Base-by-base conservation (phyloP, 2,888 invertebrate species). In the Octodonta nipae region DNA sequence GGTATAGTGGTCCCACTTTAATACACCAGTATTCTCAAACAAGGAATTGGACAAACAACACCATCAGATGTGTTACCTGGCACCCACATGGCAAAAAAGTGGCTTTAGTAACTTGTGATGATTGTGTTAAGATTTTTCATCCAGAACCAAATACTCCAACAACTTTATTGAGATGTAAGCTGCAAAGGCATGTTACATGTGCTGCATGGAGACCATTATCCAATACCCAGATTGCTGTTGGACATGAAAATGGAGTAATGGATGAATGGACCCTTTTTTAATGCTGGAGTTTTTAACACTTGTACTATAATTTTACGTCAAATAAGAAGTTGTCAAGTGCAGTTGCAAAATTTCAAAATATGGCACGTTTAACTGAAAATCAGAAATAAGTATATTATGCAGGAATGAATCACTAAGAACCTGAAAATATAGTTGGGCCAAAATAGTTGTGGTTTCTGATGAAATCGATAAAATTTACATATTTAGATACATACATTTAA, bases 21-120 rank as follows among this genome's bases (percentile, higher is more conserved):
- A 65, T 70, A 36, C 54, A 58, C 2, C 56, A 64, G 32, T 61
- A 58, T 39, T 61, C 61, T 1, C 65, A 65, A 50, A 66, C 66
- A 1, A 68, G 77, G 43, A 69, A 72, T 38, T 79, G 78, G 76
- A 56, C 60, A 8, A 65, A 63, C 44, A 67, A 70, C 32, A 68
- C 77, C 37, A 71, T 89, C 3, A 74, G 85, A 47, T 82, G 74
- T 44, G 65, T 91, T 38, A 73, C 78, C 0, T 93, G 92, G 92
- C 91, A 93, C 66, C 82, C 83, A 0, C 80, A 86, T 56, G 72
- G 74, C 28, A 71, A 75, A 1, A 85, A 85, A 61, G 68, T 91
- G 42, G 91, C 92, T 4, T 72, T 92, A n/a, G 88, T 81, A 0
- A 75, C 84, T 2, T 68, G 73, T 4, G 91, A 93, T 62, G 91